Conservation (phyloP, 2,888 invertebrate genomes). For the Nomada hirtipes region DNA sequence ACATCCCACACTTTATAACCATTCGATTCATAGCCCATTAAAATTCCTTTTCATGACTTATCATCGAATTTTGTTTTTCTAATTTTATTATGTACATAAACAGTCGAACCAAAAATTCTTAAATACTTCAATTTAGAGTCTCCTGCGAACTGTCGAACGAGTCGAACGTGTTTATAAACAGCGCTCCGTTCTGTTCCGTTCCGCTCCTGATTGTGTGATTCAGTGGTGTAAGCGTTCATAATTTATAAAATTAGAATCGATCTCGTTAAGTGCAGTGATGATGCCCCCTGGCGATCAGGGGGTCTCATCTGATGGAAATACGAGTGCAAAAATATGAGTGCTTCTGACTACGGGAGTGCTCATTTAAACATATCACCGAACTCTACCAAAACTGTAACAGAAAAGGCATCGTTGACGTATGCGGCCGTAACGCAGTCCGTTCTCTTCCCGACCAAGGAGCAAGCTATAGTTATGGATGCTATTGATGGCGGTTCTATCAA, state of each 20-base stretch:
- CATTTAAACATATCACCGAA: background rate
- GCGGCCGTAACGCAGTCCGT: background rate
- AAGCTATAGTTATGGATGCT: constrained; percentile 45
- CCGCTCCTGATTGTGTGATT: background rate
- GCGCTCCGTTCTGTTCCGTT: background rate
- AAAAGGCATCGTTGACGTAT: background rate
- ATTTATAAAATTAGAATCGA: background rate
- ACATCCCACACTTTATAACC: background rate
- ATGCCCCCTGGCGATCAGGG: background rate
- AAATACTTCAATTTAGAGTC: background rate
- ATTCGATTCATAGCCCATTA: background rate
- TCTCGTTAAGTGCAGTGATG: background rate
- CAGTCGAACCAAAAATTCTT: background rate
- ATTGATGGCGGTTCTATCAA: constrained; percentile 30
- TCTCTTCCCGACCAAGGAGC: constrained; percentile 41
- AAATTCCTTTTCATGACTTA: background rate
- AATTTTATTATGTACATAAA: background rate
- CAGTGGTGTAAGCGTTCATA: background rate
- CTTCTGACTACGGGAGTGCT: constrained; percentile 1
- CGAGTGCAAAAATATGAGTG: background rate
- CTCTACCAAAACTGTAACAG: background rate
- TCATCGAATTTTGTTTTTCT: constrained; percentile 9
- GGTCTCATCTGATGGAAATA: background rate
- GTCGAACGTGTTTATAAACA: constrained; percentile 2
- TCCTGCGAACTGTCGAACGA: background rate